Evolutionary conservation across 1,140 invertebrate genomes (phyloP).

Genomic region (Hyposmocoma kahamanoa): DNA sequence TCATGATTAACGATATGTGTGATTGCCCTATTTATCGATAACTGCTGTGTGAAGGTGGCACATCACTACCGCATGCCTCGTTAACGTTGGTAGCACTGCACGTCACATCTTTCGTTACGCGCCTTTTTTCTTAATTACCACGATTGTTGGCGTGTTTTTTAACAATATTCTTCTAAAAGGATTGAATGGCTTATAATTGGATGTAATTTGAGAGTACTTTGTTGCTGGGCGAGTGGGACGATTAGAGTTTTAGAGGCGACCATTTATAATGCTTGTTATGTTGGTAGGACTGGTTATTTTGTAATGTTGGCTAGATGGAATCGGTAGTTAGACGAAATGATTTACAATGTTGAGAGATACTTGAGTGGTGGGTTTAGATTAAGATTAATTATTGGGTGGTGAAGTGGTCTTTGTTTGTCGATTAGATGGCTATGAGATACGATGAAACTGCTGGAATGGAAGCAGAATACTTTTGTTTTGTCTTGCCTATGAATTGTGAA

Average conservation of each 20-base stretch:
- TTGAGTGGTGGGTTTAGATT: too few species aligned
- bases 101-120: constrained; percentile 60
- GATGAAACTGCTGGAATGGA: too few species aligned
- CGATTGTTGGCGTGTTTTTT: constrained; percentile 60
- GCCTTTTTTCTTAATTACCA: constrained; percentile 62
- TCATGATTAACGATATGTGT: not conserved
- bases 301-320: constrained; percentile 27
- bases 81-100: constrained; percentile 52
- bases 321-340: constrained; percentile 54
- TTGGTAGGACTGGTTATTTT: constrained; percentile 51
- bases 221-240: constrained; percentile 47
- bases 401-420: not conserved
- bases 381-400: too few species aligned
- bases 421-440: not conserved
- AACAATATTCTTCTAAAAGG: constrained; percentile 51
- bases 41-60: constrained; percentile 16
- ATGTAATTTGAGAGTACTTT: constrained; percentile 66
- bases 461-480: too few species aligned
- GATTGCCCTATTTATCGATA: not conserved
- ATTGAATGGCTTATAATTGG: constrained; percentile 70
- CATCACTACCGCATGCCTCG: constrained; percentile 36
- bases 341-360: constrained; percentile 41
- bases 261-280: constrained; percentile 46
- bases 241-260: constrained; percentile 51
- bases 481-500: too few species aligned